These are phyloP conservation scores for Microctonus hyperodae DNA, from an alignment of 2,888 invertebrate species.

Conservation along the genomic window DNA sequence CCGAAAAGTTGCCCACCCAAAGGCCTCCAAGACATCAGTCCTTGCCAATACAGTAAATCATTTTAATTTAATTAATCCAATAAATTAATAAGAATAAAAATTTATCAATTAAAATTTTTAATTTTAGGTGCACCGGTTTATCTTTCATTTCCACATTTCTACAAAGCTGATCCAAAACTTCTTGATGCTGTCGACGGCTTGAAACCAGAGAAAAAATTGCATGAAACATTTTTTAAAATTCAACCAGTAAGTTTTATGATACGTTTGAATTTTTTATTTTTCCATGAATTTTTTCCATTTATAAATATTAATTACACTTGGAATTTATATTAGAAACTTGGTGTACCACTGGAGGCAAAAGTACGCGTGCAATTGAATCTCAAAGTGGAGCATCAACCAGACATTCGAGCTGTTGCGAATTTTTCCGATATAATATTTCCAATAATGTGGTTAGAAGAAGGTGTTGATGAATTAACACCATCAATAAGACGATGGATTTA, in stretches of 20 bases:
- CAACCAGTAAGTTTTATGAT: slow-evolving; percentile 74
- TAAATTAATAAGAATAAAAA: neutral
- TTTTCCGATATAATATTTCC: slow-evolving; percentile 85
- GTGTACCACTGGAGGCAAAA: slow-evolving; percentile 83
- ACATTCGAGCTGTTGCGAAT: slow-evolving; percentile 75
- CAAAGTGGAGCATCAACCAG: slow-evolving; percentile 77
- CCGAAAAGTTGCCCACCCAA: slow-evolving; percentile 72
- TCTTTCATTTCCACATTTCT: slow-evolving; percentile 89
- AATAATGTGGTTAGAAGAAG: slow-evolving; percentile 91
- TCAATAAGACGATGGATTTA: slow-evolving; percentile 84
- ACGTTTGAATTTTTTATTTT: too few species aligned
- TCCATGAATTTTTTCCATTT: neutral
- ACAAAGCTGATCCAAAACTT: slow-evolving; percentile 77
- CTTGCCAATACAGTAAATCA: slow-evolving; percentile 82
- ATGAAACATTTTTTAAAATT: slow-evolving; percentile 83
- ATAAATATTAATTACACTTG: neutral
- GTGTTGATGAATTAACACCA: slow-evolving; percentile 79
- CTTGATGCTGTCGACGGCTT: slow-evolving; percentile 76
- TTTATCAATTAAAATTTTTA: slow-evolving; percentile 2
- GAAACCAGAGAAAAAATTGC: slow-evolving; percentile 72
- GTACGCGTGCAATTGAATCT: slow-evolving; percentile 83
- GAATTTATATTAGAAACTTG: slow-evolving; percentile 74
- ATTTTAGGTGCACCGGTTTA: slow-evolving; percentile 83
- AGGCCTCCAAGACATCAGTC: slow-evolving; percentile 85
- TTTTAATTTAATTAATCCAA: neutral